Base-by-base conservation (phyloP, 2,113 vertebrate genomes). In the Orientallactaga bullata region DNA sequence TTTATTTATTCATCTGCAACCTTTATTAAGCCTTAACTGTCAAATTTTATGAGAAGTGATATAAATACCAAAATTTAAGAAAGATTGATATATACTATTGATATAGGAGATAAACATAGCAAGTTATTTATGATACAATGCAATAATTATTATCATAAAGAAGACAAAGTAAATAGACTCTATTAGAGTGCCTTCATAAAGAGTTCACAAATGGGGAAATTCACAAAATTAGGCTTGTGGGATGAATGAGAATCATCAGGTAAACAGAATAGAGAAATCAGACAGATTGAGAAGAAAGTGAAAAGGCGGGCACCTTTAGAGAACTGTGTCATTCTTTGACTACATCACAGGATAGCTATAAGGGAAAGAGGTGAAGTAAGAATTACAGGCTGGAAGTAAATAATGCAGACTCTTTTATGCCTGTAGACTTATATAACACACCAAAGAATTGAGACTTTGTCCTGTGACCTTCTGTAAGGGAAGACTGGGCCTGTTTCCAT, bases 131-230 rank as follows among this genome's bases (percentile, higher is more conserved):
- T 84, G 47, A 76, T 60, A 61, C 28, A 89, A 77, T 63, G 3
- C 39, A 90, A 26, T 74, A 65, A 35, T 35, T 89, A 24, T 58
- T 65, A 60, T 68, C 87, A 63, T 81, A 93, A 94, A 85, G 72
- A 90, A 69, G 4, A 91, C 13, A 42, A 73, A 74, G 65, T 88
- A 89, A 79, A 69, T 76, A 32, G 24, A 71, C 18, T 58, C 35
- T 79, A 69, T 79, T 72, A 84, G 73, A 83, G 39, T 37, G 17
- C 63, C 63, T 37, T 24, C n/a, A 32, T 65, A 32, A 47, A n/a
- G 17, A 30, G 42, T 68, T 74, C 30, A 30, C 72, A 85, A 39
- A 73, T 26, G 32, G 7, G 74, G 58, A 24, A 89, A n/a, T 23
- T 26, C 9, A 32, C 32, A 51, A 7, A 47, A 32, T 68, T 47